Evolutionary conservation across 2,797 vertebrate species (phyloP).

Genomic region (Rhinophrynus dorsalis): DNA sequence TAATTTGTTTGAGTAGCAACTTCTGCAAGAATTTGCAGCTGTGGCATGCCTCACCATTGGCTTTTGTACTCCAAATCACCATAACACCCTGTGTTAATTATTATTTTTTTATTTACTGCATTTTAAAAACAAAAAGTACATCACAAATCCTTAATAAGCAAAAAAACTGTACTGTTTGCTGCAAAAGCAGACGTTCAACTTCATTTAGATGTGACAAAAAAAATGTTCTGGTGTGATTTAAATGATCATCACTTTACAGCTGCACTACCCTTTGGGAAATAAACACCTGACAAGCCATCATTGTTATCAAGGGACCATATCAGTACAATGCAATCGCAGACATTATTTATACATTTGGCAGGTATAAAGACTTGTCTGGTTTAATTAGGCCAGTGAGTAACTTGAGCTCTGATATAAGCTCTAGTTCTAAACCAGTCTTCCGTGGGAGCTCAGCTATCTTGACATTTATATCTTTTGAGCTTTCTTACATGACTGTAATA

Average conservation of each 20-base stretch:
- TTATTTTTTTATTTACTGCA: no score
- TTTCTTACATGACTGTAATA: slow-evolving; percentile 66
- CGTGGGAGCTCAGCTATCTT: slow-evolving; percentile 62
- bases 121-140: no score
- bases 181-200: no score
- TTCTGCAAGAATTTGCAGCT: no score
- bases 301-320: slow-evolving; percentile 52
- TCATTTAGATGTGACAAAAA: background rate
- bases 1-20: no score
- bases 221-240: slow-evolving; percentile 51
- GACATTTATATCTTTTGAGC: slow-evolving; percentile 66
- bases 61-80: no score
- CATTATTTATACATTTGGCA: slow-evolving; percentile 67
- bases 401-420: slow-evolving; percentile 61
- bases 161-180: no score
- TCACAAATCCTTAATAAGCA: no score
- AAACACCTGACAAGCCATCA: slow-evolving; percentile 61
- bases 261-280: slow-evolving; percentile 55
- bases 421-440: slow-evolving; percentile 65
- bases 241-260: slow-evolving; percentile 58
- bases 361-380: slow-evolving; percentile 63
- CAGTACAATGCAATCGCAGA: slow-evolving; percentile 57
- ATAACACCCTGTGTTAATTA: no score
- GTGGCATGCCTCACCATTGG: no score
- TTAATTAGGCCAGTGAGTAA: slow-evolving; percentile 71